Evolutionary conservation across 2,113 vertebrate species (phyloP), one percentile per base, ranked within the genome.

Genomic region (Cathartes aura): DNA sequence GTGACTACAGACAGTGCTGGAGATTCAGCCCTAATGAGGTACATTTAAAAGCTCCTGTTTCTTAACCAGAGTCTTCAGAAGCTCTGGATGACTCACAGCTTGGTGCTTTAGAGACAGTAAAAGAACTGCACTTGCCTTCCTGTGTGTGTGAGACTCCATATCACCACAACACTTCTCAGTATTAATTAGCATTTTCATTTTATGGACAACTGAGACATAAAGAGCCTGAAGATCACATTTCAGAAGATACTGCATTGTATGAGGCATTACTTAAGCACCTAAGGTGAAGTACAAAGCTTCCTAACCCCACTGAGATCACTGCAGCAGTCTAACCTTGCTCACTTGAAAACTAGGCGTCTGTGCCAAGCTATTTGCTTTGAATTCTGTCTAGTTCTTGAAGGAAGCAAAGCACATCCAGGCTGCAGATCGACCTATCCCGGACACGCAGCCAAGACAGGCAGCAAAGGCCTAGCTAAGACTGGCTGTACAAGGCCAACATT

Each of bases 11-110:
- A 82, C 43, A 50, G 53, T 53, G 58, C 71, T 88, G 87, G 48
- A 93, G 74, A 53, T 50, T 88, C 62, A 80, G 74, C 63, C 48
- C 71, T 91, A 80, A 88, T 83, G 50, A 95, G 63, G 67, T 60
- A 60, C 50, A 30, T 59, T 60, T 82, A 87, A 78, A 95, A 93
- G 40, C 58, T 87, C 45, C 15, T 68, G 8, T 68, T 90, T 60
- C 76, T 92, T 76, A 76, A 58, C 26, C 67, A 68, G 50, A 62
- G 70, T 50, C 91, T 87, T 92, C 52, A 63, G 76, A 94, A 78
- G 60, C 78, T 79, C 34, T 42, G 81, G 32, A 17, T 89, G 91
- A 91, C 58, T 79, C 95, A 82, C 43, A 85, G 42, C 68, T 71
- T 14, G 19, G 66, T 4, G 19, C 56, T 85, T 64, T 13, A 53